Conservation (phyloP, 2,888 invertebrate genomes). For the Priocnemis perturbator region DNA sequence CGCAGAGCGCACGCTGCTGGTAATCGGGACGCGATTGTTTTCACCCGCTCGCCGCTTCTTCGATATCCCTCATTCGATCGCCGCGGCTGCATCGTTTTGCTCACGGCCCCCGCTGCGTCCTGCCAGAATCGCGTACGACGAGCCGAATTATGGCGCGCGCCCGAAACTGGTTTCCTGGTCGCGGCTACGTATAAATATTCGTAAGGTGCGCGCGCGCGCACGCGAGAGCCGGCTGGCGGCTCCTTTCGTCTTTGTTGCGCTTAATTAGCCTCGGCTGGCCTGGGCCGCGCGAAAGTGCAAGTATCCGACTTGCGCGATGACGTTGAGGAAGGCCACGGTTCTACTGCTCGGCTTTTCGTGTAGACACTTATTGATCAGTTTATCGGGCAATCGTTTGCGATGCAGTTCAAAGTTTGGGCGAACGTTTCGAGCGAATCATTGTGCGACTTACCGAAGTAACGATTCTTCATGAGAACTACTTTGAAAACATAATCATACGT, state of each 20-base stretch:
- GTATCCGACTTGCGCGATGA: conserved; percentile 20
- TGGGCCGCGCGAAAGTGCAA: conserved; percentile 32
- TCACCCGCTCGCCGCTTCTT: conserved; percentile 10
- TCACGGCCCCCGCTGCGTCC: too few species aligned
- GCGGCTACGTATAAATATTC: conserved; percentile 35
- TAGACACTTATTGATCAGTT: too few species aligned
- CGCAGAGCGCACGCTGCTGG: too few species aligned
- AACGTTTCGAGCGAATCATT: too few species aligned
- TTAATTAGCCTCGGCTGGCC: conserved; percentile 48
- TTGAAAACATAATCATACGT: too few species aligned
- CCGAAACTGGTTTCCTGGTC: conserved; percentile 51
- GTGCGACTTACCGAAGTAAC: too few species aligned
- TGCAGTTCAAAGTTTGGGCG: too few species aligned
- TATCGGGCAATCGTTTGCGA: too few species aligned
- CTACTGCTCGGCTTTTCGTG: too few species aligned
- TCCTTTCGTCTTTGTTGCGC: conserved; percentile 45
- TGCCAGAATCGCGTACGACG: conserved; percentile 18
- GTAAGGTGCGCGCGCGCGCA: conserved; percentile 33
- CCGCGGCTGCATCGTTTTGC: background rate
- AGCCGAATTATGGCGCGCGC: conserved; percentile 40
- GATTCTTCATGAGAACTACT: too few species aligned
- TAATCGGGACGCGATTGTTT: conserved; percentile 23
- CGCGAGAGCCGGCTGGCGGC: conserved; percentile 21
- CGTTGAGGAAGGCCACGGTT: conserved; percentile 43
- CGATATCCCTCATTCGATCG: conserved; percentile 7